These are phyloP conservation scores for Epinephelus cyanopodus DNA, from an alignment of 2,113 vertebrate genomes.

Conservation along the genomic window DNA sequence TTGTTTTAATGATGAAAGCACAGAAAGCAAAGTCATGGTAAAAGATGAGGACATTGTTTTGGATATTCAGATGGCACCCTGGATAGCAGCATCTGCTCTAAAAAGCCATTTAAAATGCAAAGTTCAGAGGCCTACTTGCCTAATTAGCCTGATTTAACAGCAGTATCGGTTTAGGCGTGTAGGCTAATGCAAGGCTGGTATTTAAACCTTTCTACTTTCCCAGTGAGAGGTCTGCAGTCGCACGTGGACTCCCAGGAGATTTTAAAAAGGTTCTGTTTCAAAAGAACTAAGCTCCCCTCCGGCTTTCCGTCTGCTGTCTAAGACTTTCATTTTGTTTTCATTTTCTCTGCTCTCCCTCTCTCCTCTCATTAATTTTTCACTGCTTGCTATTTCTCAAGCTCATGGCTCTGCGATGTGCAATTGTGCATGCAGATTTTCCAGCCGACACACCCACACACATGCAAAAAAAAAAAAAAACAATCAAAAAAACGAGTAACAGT, in stretches of 20 bases:
- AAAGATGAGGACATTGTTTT: constrained; percentile 1
- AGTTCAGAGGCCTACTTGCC: constrained; percentile 29
- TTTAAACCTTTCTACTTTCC: constrained; percentile 41
- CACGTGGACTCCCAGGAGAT: constrained; percentile 51
- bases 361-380: constrained; percentile 69
- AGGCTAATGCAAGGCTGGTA: constrained; percentile 43
- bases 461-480: background rate
- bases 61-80: background rate
- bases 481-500: background rate
- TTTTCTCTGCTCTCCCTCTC: constrained; percentile 47
- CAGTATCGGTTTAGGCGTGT: constrained; percentile 19
- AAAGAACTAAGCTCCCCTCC: constrained; percentile 51
- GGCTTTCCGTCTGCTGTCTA: constrained; percentile 57
- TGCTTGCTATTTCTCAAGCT: constrained; percentile 54
- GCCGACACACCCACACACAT: constrained; percentile 1
- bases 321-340: constrained; percentile 63
- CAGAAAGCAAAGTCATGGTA: background rate
- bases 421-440: constrained; percentile 36
- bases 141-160: constrained; percentile 58
- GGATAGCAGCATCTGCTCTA: background rate
- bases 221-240: constrained; percentile 48
- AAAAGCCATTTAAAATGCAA: constrained; percentile 39
- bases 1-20: background rate
- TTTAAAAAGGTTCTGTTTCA: constrained; percentile 54
- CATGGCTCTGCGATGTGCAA: constrained; percentile 20